A percentile compares a stretch with the other conserved stretches of the same genome.
Conservation (phyloP, 2,888 invertebrate genomes). For the Stenurella melanura region DNA sequence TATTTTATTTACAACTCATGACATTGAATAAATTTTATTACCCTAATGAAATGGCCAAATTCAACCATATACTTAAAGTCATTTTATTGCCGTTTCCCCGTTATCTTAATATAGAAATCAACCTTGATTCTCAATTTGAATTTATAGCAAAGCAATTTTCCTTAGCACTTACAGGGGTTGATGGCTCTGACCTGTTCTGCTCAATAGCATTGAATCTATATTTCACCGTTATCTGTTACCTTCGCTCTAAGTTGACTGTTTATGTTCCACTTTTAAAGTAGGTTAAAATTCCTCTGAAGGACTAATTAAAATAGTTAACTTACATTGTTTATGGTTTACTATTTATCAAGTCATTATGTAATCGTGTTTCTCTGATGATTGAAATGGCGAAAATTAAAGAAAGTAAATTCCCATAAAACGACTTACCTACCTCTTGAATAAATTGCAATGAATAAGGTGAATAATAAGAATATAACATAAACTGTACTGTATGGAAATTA, state of each 20-base stretch:
- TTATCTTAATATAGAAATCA: conserved; percentile 22
- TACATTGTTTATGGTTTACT: conserved; percentile 35
- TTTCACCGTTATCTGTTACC: conserved; percentile 26
- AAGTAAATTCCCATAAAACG: too few species aligned
- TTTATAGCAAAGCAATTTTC: conserved; percentile 25
- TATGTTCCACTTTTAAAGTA: conserved; percentile 39
- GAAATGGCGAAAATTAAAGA: neutral
- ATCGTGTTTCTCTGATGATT: neutral
- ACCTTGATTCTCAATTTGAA: conserved; percentile 32
- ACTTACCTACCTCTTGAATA: too few species aligned
- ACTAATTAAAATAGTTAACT: conserved; percentile 36
- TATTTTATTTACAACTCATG: conserved; percentile 25
- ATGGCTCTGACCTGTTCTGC: conserved; percentile 17
- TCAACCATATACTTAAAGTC: conserved; percentile 5
- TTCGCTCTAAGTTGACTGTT: conserved; percentile 35
- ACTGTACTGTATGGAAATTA: too few species aligned
- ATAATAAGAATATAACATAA: too few species aligned
- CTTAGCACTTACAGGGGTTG: conserved; percentile 12
- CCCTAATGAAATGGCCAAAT: conserved; percentile 19
- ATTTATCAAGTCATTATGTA: conserved; percentile 12
- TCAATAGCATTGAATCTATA: conserved; percentile 38
- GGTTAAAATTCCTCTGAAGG: conserved; percentile 40
- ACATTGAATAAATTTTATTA: conserved; percentile 28
- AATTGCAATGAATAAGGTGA: too few species aligned
- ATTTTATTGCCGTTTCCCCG: conserved; percentile 14